phyloP scores from a whole-genome alignment of 2,113 vertebrate genomes.

The Budorcas taxicolor region DNA sequence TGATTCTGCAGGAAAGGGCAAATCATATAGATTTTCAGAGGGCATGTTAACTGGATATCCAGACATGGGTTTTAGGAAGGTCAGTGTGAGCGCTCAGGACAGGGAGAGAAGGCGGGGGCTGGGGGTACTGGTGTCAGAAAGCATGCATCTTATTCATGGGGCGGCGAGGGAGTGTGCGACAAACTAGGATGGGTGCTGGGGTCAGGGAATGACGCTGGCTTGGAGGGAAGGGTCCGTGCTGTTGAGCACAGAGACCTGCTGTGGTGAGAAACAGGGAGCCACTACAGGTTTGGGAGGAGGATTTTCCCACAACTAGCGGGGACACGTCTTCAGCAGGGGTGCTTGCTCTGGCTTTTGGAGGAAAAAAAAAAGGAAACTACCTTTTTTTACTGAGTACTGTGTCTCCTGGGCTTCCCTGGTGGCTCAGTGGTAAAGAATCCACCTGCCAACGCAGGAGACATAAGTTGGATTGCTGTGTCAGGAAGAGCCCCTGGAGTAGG shows the following conservation, averaged over 20 bases:
- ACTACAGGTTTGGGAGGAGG: background rate
- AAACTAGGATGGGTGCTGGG: background rate
- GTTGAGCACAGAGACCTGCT: background rate
- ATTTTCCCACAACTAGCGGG: background rate
- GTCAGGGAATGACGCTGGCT: background rate
- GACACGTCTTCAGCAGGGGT: background rate
- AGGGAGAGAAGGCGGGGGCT: background rate
- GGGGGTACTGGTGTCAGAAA: background rate
- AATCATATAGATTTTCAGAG: background rate
- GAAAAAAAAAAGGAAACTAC: background rate
- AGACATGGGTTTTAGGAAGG: background rate
- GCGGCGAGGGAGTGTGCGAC: too few relatives aligned
- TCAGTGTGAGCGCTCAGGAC: background rate
- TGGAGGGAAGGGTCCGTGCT: background rate
- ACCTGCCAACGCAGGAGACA: background rate
- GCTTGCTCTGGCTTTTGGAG: background rate
- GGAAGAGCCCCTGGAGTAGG: background rate
- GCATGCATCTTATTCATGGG: background rate
- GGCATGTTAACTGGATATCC: background rate
- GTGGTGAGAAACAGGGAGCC: background rate
- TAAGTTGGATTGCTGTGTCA: background rate
- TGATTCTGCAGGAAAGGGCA: background rate
- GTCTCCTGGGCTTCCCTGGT: background rate
- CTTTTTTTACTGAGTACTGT: background rate
- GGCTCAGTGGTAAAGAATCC: background rate